phyloP scores from a whole-genome alignment of 2,888 invertebrate species.

The Clitarchus hookeri region DNA sequence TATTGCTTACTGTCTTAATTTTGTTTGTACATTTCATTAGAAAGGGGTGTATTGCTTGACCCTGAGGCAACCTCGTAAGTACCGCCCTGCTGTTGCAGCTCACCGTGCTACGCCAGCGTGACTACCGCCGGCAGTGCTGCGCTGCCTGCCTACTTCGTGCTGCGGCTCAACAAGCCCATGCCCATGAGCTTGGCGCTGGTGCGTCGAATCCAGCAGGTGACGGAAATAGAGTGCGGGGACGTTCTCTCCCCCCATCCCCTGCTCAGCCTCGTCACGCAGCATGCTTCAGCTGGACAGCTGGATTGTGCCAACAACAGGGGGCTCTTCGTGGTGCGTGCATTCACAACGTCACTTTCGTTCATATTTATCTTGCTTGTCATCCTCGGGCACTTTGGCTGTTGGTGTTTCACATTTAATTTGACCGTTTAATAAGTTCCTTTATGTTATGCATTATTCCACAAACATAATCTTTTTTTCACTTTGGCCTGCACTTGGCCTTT shows the following conservation, averaged over 20 bases:
- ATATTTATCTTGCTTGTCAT: no score
- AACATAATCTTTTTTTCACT: no score
- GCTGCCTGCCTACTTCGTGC: slow-evolving; percentile 87
- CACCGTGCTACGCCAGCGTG: slow-evolving; percentile 79
- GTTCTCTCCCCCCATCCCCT: slow-evolving; percentile 65
- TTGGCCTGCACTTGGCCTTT: no score
- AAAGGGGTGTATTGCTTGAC: no score
- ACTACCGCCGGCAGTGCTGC: slow-evolving; percentile 84
- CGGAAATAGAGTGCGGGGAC: slow-evolving; percentile 63
- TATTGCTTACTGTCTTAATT: no score
- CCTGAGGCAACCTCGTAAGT: no score
- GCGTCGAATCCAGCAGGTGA: slow-evolving; percentile 66
- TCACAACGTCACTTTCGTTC: not conserved
- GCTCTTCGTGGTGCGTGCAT: slow-evolving; percentile 77
- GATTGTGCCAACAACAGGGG: slow-evolving; percentile 76
- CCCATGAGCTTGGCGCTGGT: slow-evolving; percentile 82
- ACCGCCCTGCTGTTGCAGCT: slow-evolving; percentile 54
- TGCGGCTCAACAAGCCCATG: slow-evolving; percentile 81
- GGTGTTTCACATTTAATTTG: no score
- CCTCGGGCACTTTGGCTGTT: no score
- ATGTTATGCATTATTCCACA: no score
- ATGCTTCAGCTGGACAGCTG: slow-evolving; percentile 74
- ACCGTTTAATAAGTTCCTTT: no score
- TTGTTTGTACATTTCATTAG: no score
- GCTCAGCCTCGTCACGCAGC: slow-evolving; percentile 77